Evolutionary conservation across 2,113 vertebrate genomes (phyloP), one percentile per base, ranked within the genome.

Genomic region (Ophthalmolycus amberensis): DNA sequence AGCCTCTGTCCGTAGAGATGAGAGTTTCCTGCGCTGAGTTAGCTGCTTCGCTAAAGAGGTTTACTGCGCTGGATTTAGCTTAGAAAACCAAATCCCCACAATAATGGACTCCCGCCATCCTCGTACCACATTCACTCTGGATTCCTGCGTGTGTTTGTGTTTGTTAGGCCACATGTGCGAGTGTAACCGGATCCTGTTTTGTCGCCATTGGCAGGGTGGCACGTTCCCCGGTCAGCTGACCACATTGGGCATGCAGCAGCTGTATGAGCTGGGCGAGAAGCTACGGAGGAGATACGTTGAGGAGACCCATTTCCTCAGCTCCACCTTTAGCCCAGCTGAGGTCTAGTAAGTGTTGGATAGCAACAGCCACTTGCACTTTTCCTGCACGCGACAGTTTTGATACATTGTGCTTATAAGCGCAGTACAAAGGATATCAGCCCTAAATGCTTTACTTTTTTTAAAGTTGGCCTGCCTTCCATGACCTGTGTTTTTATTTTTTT

Each of bases 161-260:
- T 34, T 71, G 52, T 70, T 27, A 0, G 25, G 80, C 34, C 64
- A 52, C 63, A 44, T 72, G 52, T 58, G n/a, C 32, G 58, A 48
- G 37, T 52, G 27, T 75, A 68, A 54, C 52, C 29, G 44, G 37
- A 44, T 71, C 59, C 56, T 37, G 22, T 84, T 32, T 76, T 88
- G 74, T 77, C 22, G 4, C 18, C 7, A 52, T 75, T 80, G 59
- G 10, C 84, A 99, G 98, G 98, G 98, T 7, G 98, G 97, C 77
- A 92, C 92, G 5, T 83, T 91, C 76, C 95, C 97, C 0, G 98
- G 98, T 80, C 98, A 99, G 95, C 96, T 99, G 92, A 99, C 98
- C 75, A 93, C 92, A 0, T 8, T 99, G 63, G 98, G 98, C 77
- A 99, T 99, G 98, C 94, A 96, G 89, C 98, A 99, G 93, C 94